These are phyloP conservation scores for Todus mexicanus DNA, from an alignment of 2,797 vertebrate species.

Conservation along the genomic window DNA sequence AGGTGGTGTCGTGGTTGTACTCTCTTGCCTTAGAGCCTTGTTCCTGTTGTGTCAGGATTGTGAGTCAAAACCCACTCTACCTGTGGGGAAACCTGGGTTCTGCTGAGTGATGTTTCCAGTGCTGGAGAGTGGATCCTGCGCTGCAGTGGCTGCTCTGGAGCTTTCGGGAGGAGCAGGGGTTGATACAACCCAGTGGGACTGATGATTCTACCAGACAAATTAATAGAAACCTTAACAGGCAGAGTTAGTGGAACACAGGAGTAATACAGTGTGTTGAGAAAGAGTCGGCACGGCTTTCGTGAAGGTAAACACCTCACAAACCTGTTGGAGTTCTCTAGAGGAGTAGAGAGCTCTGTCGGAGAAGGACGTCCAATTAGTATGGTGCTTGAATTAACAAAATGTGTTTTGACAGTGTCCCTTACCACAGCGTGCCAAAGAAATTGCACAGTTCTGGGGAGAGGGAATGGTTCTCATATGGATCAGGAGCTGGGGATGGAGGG, in stretches of 20 bases:
- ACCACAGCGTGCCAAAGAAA: neutral
- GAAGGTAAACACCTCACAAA: neutral
- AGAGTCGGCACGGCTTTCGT: neutral
- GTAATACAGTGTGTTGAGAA: neutral
- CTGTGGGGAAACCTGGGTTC: neutral
- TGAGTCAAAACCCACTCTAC: neutral
- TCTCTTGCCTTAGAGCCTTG: neutral
- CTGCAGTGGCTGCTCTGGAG: neutral
- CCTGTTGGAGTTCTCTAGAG: neutral
- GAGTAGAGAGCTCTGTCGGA: neutral
- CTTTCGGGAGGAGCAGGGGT: neutral
- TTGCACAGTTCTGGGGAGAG: neutral
- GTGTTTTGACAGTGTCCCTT: neutral
- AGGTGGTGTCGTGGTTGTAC: neutral
- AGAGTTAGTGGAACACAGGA: neutral
- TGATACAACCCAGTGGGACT: neutral
- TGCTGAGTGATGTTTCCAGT: fast-evolving
- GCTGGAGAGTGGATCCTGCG: neutral
- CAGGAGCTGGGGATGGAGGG: constrained; percentile 23
- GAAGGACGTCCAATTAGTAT: neutral
- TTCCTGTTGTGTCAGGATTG: neutral
- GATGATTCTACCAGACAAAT: neutral
- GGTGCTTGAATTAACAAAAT: neutral
- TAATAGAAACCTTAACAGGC: neutral
- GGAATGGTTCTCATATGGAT: constrained; percentile 7